Evolutionary conservation across 2,797 vertebrate species (phyloP).

Genomic region (Notamacropus eugenii): DNA sequence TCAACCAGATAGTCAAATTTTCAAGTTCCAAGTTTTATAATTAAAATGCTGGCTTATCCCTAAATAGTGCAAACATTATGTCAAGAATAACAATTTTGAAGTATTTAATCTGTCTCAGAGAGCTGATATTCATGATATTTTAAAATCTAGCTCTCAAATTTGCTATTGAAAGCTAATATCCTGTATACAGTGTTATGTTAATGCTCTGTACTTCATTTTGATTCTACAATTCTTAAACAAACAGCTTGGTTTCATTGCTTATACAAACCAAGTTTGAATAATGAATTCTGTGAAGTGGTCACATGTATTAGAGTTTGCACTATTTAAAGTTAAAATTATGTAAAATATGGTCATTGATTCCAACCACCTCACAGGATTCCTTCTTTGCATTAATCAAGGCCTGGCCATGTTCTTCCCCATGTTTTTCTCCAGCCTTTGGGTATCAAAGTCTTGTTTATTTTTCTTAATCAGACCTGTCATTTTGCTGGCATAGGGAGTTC

Average conservation of each 20-base stretch:
- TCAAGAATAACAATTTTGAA: slow-evolving; percentile 58
- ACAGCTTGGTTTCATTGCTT: slow-evolving; percentile 59
- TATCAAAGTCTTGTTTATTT: slow-evolving; percentile 54
- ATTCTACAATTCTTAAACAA: slow-evolving; percentile 64
- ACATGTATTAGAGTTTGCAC: neutral
- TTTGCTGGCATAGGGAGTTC: neutral
- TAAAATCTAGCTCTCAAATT: slow-evolving; percentile 74
- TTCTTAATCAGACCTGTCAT: slow-evolving; percentile 6
- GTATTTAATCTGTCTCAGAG: slow-evolving; percentile 59
- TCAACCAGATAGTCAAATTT: slow-evolving; percentile 66
- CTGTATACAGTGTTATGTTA: neutral
- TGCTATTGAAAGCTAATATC: slow-evolving; percentile 54
- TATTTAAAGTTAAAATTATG: neutral
- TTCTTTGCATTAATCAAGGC: neutral
- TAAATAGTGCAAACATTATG: slow-evolving; percentile 56
- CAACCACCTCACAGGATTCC: neutral
- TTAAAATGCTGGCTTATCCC: slow-evolving; percentile 63
- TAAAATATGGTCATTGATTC: neutral
- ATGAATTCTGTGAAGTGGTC: neutral
- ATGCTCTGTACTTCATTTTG: neutral
- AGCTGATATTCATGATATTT: slow-evolving; percentile 58
- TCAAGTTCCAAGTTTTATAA: slow-evolving; percentile 59
- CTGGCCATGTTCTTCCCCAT: neutral
- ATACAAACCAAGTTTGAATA: neutral
- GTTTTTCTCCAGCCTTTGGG: slow-evolving; percentile 71